phyloP scores from a whole-genome alignment of 2,888 invertebrate species.

The Vesta saturnalis region DNA sequence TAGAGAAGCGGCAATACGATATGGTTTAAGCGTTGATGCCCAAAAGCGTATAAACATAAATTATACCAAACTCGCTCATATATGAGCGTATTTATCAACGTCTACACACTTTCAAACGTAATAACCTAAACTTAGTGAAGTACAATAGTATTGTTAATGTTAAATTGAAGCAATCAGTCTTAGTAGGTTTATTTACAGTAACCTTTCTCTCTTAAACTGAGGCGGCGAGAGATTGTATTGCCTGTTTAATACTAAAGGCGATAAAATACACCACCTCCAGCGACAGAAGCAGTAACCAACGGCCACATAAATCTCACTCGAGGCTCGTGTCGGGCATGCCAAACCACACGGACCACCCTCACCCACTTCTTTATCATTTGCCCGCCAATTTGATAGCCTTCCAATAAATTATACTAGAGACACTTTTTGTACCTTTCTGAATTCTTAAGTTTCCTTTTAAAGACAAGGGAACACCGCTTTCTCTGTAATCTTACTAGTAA shows the following conservation, averaged over 20 bases:
- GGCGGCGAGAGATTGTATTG: constrained; percentile 54
- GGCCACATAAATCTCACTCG: constrained; percentile 58
- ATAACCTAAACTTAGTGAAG: constrained; percentile 34
- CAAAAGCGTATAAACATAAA: constrained; percentile 25
- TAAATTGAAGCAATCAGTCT: constrained; percentile 44
- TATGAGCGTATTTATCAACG: constrained; percentile 28
- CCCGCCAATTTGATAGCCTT: constrained; percentile 56
- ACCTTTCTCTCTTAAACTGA: constrained; percentile 43
- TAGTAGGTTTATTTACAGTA: constrained; percentile 44
- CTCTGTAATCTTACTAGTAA: not conserved
- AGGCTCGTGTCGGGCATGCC: constrained; percentile 58
- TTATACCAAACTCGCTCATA: constrained; percentile 22
- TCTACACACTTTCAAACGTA: constrained; percentile 31
- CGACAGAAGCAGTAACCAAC: constrained; percentile 56
- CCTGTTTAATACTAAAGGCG: constrained; percentile 56
- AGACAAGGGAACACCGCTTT: not conserved
- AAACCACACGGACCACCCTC: constrained; percentile 52
- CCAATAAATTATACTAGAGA: constrained; percentile 57
- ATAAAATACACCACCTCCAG: constrained; percentile 57
- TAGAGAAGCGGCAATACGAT: not conserved
- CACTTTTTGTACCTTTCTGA: constrained; percentile 52
- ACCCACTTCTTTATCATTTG: constrained; percentile 57
- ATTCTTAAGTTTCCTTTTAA: constrained; percentile 42
- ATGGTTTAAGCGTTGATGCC: not conserved
- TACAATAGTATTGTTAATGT: constrained; percentile 38